phyloP scores from a whole-genome alignment of 2,113 vertebrate species.

The Scortum barcoo region DNA sequence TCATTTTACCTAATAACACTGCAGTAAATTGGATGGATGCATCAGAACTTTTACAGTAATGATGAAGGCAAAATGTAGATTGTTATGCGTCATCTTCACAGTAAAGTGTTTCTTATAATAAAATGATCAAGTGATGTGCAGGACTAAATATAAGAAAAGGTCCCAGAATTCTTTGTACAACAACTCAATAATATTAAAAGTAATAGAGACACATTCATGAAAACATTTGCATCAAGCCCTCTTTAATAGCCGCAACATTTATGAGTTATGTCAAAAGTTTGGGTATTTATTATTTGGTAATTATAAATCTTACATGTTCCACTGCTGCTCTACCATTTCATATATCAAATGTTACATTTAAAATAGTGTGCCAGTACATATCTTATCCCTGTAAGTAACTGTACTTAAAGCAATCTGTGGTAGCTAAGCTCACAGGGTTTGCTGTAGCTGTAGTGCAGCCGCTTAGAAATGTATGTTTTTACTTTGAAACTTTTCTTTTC shows the following conservation, averaged over 20 bases:
- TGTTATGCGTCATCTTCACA: no score
- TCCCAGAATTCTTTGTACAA: no score
- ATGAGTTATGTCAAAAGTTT: no score
- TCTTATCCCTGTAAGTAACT: not conserved
- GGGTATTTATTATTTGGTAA: no score
- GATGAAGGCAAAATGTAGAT: no score
- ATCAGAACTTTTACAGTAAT: not conserved
- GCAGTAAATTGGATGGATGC: not conserved
- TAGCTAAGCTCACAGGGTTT: not conserved
- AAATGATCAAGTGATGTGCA: no score
- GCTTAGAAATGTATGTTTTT: not conserved
- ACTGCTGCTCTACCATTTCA: not conserved
- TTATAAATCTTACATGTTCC: not conserved
- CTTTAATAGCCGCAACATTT: no score
- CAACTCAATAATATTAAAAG: no score
- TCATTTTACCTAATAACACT: not conserved
- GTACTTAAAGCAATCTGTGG: not conserved
- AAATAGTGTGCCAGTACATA: not conserved
- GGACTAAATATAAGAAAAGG: no score
- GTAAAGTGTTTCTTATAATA: no score
- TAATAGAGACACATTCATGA: no score
- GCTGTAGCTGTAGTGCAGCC: not conserved
- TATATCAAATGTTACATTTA: not conserved
- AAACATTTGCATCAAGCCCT: no score
- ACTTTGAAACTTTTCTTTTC: not conserved